Conservation (phyloP, 2,888 invertebrate genomes). For the Platycheirus albimanus region DNA sequence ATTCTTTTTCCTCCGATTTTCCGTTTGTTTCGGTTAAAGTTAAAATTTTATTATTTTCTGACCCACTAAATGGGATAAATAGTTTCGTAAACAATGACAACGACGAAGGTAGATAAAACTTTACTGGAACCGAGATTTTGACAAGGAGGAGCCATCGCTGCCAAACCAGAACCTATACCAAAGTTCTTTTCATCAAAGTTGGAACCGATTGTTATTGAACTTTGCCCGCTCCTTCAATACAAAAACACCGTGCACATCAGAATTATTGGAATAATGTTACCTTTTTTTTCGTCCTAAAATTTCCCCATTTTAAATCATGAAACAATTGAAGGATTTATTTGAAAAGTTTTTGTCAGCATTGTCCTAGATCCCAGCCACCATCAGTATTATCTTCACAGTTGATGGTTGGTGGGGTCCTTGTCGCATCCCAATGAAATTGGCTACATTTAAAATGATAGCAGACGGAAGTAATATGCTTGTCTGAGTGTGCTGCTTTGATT, state of each 20-base stretch:
- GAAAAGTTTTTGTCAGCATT: constrained; percentile 63
- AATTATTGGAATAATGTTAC: constrained; percentile 41
- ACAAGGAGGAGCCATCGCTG: constrained; percentile 43
- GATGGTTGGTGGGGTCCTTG: not conserved
- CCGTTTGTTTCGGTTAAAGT: constrained; percentile 62
- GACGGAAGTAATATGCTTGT: constrained; percentile 68
- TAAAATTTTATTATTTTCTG: constrained; percentile 64
- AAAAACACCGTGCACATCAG: not conserved
- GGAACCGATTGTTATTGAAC: constrained; percentile 50
- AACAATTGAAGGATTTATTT: constrained; percentile 73
- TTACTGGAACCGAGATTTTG: constrained; percentile 39
- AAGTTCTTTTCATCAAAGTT: constrained; percentile 59
- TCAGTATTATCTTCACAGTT: not conserved
- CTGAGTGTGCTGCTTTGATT: constrained; percentile 60
- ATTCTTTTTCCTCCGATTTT: constrained; percentile 22
- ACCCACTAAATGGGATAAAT: constrained; percentile 60
- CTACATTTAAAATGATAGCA: constrained; percentile 68
- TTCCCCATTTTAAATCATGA: constrained; percentile 63
- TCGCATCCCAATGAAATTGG: constrained; percentile 57
- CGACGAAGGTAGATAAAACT: constrained; percentile 29
- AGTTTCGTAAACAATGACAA: constrained; percentile 17
- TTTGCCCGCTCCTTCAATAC: not conserved
- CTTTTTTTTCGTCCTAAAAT: constrained; percentile 42
- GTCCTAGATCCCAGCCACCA: constrained; percentile 49
- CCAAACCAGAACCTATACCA: not conserved